A percentile compares a stretch with the other conserved stretches of the same genome.
phyloP scores from a whole-genome alignment of 1,140 invertebrate species.

The Zaprionus ghesquierei region DNA sequence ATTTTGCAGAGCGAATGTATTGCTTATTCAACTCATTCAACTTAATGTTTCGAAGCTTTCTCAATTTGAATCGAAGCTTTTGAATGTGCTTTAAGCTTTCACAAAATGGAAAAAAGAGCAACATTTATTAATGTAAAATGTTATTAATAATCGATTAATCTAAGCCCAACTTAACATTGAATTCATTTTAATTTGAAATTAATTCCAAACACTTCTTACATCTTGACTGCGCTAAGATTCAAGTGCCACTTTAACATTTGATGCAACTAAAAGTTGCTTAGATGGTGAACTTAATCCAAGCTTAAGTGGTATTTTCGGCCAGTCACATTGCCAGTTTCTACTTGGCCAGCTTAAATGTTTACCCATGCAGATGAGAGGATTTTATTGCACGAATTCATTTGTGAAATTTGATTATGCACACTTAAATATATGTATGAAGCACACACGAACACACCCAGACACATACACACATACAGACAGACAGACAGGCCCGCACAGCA shows the following conservation, averaged over 20 bases:
- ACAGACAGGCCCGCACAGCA: not conserved
- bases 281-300: not conserved
- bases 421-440: constrained; percentile 25
- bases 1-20: not conserved
- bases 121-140: not conserved
- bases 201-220: not conserved
- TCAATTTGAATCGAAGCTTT: too few relatives aligned
- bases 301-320: constrained; percentile 1
- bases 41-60: too few relatives aligned
- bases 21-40: too few relatives aligned
- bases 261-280: not conserved
- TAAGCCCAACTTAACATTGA: not conserved
- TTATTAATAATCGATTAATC: not conserved
- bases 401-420: constrained; percentile 54
- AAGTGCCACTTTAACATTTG: not conserved
- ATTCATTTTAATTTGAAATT: not conserved
- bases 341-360: constrained; percentile 23
- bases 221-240: not conserved
- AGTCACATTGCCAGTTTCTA: constrained; percentile 2
- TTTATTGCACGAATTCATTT: constrained; percentile 51
- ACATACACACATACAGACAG: constrained; percentile 5
- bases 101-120: too few relatives aligned
- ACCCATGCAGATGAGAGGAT: constrained; percentile 48
- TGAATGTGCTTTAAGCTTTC: too few relatives aligned
- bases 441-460: constrained; percentile 8